Evolutionary conservation across 2,888 invertebrate genomes (phyloP).

Genomic region (Drosophila siamana): DNA sequence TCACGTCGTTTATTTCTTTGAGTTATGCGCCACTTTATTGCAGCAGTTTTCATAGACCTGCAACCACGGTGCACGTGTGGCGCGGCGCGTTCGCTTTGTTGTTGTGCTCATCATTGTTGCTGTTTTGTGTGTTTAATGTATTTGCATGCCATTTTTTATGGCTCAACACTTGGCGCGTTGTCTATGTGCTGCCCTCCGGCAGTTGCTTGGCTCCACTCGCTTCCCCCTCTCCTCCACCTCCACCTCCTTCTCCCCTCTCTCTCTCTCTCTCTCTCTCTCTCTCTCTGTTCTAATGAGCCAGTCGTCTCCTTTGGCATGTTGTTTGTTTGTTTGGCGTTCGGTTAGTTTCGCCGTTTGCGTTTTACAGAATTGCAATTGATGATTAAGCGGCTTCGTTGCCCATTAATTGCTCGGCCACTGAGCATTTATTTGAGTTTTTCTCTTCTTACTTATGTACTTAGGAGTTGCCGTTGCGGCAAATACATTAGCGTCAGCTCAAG

Average conservation of each 20-base stretch:
- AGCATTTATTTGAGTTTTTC: constrained; percentile 1
- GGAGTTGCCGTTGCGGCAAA: constrained; percentile 23
- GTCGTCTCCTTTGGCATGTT: neutral
- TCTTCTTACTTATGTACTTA: neutral
- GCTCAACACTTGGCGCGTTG: constrained; percentile 55
- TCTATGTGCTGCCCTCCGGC: constrained; percentile 27
- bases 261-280: too few species aligned
- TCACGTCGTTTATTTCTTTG: neutral
- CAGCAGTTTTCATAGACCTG: neutral
- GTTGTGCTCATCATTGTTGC: constrained; percentile 14
- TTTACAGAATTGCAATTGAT: constrained; percentile 55
- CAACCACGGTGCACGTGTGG: constrained; percentile 36
- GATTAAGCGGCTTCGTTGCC: constrained; percentile 46
- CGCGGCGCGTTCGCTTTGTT: neutral
- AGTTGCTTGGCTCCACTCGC: neutral
- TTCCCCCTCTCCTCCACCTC: neutral
- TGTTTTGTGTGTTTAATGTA: constrained; percentile 48
- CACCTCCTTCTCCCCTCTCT: too few species aligned
- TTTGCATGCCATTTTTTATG: constrained; percentile 59
- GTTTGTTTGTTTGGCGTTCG: constrained; percentile 38
- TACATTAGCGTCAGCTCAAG: constrained; percentile 40
- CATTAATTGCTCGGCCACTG: constrained; percentile 61
- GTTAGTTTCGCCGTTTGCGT: constrained; percentile 44
- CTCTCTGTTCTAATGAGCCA: neutral
- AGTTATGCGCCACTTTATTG: neutral